These are phyloP conservation scores for Trachelus troglodyta DNA, from an alignment of 2,888 invertebrate species.

Conservation along the genomic window DNA sequence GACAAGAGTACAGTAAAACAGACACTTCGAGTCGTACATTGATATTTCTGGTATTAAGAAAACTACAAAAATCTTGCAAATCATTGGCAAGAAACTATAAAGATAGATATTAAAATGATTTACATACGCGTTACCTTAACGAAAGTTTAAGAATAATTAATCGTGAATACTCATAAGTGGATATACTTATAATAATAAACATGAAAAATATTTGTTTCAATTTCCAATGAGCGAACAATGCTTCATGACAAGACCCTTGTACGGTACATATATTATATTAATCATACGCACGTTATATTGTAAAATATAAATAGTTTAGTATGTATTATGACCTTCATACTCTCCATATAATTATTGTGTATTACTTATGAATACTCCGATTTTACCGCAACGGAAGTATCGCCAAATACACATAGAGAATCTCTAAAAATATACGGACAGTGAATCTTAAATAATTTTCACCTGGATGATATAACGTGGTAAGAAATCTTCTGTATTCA, in stretches of 20 bases:
- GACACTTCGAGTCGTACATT: not conserved
- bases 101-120: not conserved
- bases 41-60: not conserved
- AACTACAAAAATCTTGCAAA: not conserved
- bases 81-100: not conserved
- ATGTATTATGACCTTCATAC: constrained; percentile 41
- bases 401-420: not conserved
- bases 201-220: constrained; percentile 36
- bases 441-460: not conserved
- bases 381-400: constrained; percentile 27
- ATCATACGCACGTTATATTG: constrained; percentile 42
- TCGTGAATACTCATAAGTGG: not conserved
- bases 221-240: constrained; percentile 32
- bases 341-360: constrained; percentile 39
- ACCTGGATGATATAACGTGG: not conserved
- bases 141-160: not conserved
- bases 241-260: not conserved
- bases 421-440: not conserved
- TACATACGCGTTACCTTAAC: not conserved
- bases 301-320: constrained; percentile 51
- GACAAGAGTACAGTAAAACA: not conserved
- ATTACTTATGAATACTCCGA: constrained; percentile 35
- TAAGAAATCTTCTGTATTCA: not conserved
- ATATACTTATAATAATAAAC: not conserved
- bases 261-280: constrained; percentile 5